Base-by-base conservation (phyloP, 2,888 invertebrate genomes). In the Aproaerema taeniolella region DNA sequence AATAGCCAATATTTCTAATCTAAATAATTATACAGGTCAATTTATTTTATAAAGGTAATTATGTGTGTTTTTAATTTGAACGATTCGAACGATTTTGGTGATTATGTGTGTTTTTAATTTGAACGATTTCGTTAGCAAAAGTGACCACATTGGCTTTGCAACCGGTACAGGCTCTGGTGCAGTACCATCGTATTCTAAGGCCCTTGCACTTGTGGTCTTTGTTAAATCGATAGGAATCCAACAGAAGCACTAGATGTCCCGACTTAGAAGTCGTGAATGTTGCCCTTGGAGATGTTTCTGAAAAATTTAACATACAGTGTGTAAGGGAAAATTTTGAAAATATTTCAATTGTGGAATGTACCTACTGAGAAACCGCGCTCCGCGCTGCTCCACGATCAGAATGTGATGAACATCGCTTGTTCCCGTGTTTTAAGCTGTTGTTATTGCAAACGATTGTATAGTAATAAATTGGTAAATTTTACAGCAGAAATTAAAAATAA, bases 181-280 rank as follows among this genome's bases (percentile, higher is more conserved):
- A 34, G 2, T 8, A 11, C 34, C 34, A 34, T 11, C 24, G 2
- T 8, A 13, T n/a, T n/a, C 25, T 20, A 2, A 3, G 3, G 9
- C 13, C 35, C 10, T 10, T 8, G n/a, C 35, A 16, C 6, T 9
- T 10, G 3, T 15, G 26, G 8, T 11, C n/a, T 7, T n/a, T 13
- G 26, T 35, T 35, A 16, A 35, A 35, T 16, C 34, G 25, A 20
- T 35, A 26, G 1, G 14, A 4, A n/a, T 20, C 26, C 15, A 25
- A 2, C 25, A 20, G n/a, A 2, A 35, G 12, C 9, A 25, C 34
- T 15, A 26, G 34, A 1, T 26, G 25, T 5, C 34, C 34, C 2
- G 7, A 26, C 9, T 26, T 25, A 1, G 34, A 26, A 6, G 13
- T 25, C 10, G 25, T 10, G 10, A 35, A 35, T n/a, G 10, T 15